Conservation (phyloP, 2,888 invertebrate species). For the Dinocampus coccinellae region DNA sequence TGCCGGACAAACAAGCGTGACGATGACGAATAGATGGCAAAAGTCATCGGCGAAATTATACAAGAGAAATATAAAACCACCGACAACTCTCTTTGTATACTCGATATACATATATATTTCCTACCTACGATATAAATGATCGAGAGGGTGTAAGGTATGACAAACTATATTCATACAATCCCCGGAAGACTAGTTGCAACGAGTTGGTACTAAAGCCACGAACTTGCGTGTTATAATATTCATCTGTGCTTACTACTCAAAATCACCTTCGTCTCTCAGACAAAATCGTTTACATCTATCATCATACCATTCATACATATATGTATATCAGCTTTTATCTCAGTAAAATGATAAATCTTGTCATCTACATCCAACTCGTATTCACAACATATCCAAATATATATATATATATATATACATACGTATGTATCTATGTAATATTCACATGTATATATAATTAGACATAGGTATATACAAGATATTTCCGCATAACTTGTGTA, state of each 20-base stretch:
- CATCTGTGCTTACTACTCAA: neutral
- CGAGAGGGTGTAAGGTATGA: neutral
- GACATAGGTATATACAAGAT: neutral
- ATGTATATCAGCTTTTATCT: neutral
- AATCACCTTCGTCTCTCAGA: slow-evolving; percentile 13
- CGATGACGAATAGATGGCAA: slow-evolving; percentile 34
- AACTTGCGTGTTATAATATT: slow-evolving; percentile 12
- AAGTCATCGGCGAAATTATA: slow-evolving; percentile 16
- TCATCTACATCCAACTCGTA: neutral
- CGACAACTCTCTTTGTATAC: neutral
- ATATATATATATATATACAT: neutral
- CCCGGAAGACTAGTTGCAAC: slow-evolving; percentile 17
- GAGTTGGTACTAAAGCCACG: neutral
- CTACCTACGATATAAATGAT: neutral
- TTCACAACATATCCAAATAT: neutral
- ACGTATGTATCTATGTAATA: no score
- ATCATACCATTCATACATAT: neutral
- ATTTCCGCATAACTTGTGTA: slow-evolving; percentile 2
- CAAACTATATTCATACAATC: slow-evolving; percentile 1
- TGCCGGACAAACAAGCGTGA: slow-evolving; percentile 30
- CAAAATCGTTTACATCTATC: no score
- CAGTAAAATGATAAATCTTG: neutral
- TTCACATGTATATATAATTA: neutral
- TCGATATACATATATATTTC: neutral
- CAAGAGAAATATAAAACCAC: slow-evolving; percentile 5